These are phyloP conservation scores for Atta texana DNA, from an alignment of 1,140 invertebrate genomes.

Conservation along the genomic window DNA sequence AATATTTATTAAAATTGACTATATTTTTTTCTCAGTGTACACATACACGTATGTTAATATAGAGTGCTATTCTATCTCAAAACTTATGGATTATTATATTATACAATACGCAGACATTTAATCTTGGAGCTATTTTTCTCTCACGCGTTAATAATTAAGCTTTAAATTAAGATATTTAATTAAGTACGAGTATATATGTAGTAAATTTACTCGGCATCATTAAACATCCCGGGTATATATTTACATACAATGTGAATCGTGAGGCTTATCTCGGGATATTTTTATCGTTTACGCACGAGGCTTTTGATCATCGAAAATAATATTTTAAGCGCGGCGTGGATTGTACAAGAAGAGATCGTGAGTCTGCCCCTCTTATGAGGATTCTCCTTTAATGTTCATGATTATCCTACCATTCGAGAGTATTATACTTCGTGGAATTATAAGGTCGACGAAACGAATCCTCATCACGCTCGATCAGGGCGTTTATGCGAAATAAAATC, in stretches of 20 bases:
- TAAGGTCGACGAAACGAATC: slow-evolving; percentile 72
- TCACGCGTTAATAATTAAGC: not conserved
- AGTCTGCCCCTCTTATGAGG: slow-evolving; percentile 26
- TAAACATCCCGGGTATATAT: slow-evolving; percentile 4
- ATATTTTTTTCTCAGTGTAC: too few species aligned
- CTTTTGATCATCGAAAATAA: slow-evolving; percentile 75
- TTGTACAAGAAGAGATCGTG: slow-evolving; percentile 42
- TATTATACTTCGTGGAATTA: slow-evolving; percentile 69
- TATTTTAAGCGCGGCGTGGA: slow-evolving; percentile 62
- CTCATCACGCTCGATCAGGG: slow-evolving; percentile 30
- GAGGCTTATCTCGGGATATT: slow-evolving; percentile 49
- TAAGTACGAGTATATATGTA: not conserved
- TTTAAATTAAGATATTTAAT: slow-evolving; percentile 11
- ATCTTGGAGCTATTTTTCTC: not conserved
- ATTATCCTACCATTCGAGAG: slow-evolving; percentile 69
- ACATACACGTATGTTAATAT: too few species aligned
- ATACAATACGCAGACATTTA: not conserved
- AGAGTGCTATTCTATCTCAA: not conserved
- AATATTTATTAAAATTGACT: too few species aligned
- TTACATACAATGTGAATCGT: slow-evolving; percentile 32
- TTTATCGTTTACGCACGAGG: slow-evolving; percentile 32
- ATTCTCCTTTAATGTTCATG: slow-evolving; percentile 71
- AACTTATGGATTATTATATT: not conserved
- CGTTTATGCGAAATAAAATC: slow-evolving; percentile 49
- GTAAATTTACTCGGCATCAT: slow-evolving; percentile 1